Evolutionary conservation across 2,797 vertebrate species (phyloP), one percentile per base, ranked within the genome.

Genomic region (Naso thynnoides): DNA sequence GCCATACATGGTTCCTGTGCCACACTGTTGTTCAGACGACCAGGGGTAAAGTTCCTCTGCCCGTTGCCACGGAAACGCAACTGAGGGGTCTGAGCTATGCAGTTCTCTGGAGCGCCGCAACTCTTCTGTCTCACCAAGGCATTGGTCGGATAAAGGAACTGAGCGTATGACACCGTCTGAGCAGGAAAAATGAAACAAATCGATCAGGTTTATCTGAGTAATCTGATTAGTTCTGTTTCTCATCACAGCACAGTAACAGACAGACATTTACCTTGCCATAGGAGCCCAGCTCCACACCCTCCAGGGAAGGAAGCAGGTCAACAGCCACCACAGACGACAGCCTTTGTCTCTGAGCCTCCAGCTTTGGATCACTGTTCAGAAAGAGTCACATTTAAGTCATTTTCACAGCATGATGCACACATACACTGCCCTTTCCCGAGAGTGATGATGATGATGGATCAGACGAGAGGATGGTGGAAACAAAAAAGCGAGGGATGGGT

Each of bases 121-220:
- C 94, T 96, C 93, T 96, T 97, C 90, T 92, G 95, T 63, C 95
- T 91, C 60, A 96, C 95, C 54, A 99, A 88, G 27, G 97, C 97
- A 0, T 99, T 98, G 84, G 98, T 99, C 0, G 98, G 97, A 52
- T 96, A 98, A 45, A 99, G 89, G 86, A 98, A 98, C 91, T 94
- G 95, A 68, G 98, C 97, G 29, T 99, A 99, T 9, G 98, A 99
- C 75, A 99, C 96, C 0, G 97, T 96, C 98, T 99, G 85, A 73
- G 79, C 81, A 67, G 67, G 14, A 36, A 49, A 27, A 72, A 49
- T 0, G 1, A 57, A 31, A 59, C 15, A 9, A 19, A 58, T 15
- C 4, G 42, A 10, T 18, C 16, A 3, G 19, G 27, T 58, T 5
- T 5, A 38, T 52, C 33, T 0, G 24, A n/a, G 10, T 8, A 19